Conservation (phyloP, 2,888 invertebrate species). For the Ennomos quercinarius region DNA sequence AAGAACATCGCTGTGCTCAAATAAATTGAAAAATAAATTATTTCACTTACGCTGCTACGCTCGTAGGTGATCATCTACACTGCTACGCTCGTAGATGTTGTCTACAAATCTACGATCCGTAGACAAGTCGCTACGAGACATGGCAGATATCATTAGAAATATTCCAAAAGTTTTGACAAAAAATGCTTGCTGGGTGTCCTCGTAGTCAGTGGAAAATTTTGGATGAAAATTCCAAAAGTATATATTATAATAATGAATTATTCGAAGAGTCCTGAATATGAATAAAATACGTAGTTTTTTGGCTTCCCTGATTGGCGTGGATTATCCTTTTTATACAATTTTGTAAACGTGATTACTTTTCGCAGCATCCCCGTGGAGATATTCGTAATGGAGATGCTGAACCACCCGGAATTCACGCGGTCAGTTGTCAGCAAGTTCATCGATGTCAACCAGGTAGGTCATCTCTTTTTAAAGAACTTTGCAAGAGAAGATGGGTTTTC, state of each 20-base stretch:
- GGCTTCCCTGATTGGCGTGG: background rate
- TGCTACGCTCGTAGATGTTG: background rate
- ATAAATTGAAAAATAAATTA: too few relatives aligned
- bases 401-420: slow-evolving; percentile 85
- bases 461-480: background rate
- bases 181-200: too few relatives aligned
- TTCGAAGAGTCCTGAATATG: too few relatives aligned
- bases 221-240: too few relatives aligned
- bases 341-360: slow-evolving; percentile 13
- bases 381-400: slow-evolving; percentile 84
- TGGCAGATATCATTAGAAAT: too few relatives aligned
- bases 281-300: background rate
- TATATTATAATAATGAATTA: too few relatives aligned
- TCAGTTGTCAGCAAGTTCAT: slow-evolving; percentile 85
- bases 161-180: too few relatives aligned
- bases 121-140: background rate
- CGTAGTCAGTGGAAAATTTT: too few relatives aligned
- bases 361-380: slow-evolving; percentile 80
- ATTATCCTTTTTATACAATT: background rate
- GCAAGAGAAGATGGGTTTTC: too few relatives aligned
- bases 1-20: too few relatives aligned
- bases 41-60: background rate
- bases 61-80: background rate
- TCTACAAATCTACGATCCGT: background rate
- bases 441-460: slow-evolving; percentile 80